These are phyloP conservation scores for Scalopus aquaticus DNA, from an alignment of 2,113 vertebrate species.

Conservation along the genomic window DNA sequence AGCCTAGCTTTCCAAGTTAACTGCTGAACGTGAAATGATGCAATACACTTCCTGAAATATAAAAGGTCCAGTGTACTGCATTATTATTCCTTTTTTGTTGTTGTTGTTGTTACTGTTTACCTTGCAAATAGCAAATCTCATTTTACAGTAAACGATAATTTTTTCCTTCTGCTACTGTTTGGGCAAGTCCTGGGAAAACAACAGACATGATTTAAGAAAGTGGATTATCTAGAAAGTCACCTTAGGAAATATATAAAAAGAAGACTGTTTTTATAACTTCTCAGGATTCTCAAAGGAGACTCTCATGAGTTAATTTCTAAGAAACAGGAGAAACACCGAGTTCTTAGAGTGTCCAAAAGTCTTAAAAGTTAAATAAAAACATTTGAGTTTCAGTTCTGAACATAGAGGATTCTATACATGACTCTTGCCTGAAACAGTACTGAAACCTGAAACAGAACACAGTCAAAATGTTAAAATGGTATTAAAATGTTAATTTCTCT, in stretches of 20 bases:
- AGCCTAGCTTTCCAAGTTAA: neutral
- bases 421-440: constrained; percentile 44
- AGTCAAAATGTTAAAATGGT: constrained; percentile 36
- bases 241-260: neutral
- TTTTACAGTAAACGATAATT: neutral
- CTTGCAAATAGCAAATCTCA: constrained; percentile 6
- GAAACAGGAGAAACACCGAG: neutral
- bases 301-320: constrained; percentile 45
- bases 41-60: neutral
- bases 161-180: neutral
- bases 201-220: neutral
- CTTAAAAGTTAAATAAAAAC: constrained; percentile 59
- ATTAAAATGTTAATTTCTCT: constrained; percentile 75
- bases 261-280: constrained; percentile 22
- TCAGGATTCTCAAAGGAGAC: neutral
- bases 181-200: neutral
- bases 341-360: constrained; percentile 35
- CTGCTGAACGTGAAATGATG: neutral
- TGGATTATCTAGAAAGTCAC: neutral
- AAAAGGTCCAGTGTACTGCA: neutral
- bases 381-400: constrained; percentile 46
- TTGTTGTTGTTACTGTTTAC: neutral
- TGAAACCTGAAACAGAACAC: constrained; percentile 57
- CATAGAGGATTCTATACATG: neutral
- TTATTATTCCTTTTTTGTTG: neutral